Percentiles rank a stretch among this genome's conserved stretches.
Conservation (phyloP, 2,797 vertebrate genomes). For the Xenopus petersii region DNA sequence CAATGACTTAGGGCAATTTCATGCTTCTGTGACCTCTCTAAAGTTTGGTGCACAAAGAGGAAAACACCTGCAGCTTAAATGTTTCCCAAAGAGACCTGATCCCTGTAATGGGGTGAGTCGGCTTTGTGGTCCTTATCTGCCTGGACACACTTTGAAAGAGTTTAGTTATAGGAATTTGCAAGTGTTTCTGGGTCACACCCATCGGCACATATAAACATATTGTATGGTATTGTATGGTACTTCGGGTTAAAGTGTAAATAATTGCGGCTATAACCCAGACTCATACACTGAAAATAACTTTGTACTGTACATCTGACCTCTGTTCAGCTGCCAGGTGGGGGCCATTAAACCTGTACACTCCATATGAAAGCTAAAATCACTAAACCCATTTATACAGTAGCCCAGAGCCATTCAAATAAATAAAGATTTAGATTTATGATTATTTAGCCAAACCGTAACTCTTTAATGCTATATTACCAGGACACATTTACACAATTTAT, state of each 20-base stretch:
- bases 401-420: too few relatives aligned
- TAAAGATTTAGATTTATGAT: too few relatives aligned
- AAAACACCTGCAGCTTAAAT: conserved; percentile 61
- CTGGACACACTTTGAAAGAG: conserved; percentile 26
- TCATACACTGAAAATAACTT: not conserved
- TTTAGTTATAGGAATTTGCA: conserved; percentile 10
- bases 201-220: not conserved
- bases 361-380: too few relatives aligned
- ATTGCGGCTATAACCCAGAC: not conserved
- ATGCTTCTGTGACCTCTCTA: conserved; percentile 62
- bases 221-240: not conserved
- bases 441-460: too few relatives aligned
- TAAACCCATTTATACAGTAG: too few relatives aligned
- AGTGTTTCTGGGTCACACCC: conserved; percentile 9
- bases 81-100: conserved; percentile 49
- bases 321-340: not conserved
- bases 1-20: conserved; percentile 67
- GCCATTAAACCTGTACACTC: not conserved
- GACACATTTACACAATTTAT: too few relatives aligned
- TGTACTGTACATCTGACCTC: not conserved
- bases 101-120: conserved; percentile 16
- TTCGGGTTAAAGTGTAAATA: not conserved
- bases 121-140: conserved; percentile 19
- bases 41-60: conserved; percentile 52
- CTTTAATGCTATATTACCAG: too few relatives aligned